These are phyloP conservation scores for Morbakka virulenta DNA, from an alignment of 30 jellyfish, hydroid and myxozoan genomes.

Conservation along the genomic window DNA sequence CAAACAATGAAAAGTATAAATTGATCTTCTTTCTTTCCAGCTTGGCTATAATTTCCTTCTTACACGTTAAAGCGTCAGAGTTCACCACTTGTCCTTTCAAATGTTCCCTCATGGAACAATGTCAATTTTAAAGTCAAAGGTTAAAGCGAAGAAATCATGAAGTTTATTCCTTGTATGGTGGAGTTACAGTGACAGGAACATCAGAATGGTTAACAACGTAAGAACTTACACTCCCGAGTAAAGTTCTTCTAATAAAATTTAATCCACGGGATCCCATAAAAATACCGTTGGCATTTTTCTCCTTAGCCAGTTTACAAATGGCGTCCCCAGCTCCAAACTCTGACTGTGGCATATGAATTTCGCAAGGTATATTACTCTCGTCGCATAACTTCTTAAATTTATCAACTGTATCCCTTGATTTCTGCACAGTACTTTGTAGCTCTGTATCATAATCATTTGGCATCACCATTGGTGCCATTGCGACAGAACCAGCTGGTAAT, in stretches of 20 bases:
- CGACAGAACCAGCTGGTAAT: constrained; percentile 58
- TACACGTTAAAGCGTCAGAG: no score
- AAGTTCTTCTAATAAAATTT: constrained; percentile 44
- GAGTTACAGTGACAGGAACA: constrained; percentile 72
- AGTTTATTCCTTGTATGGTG: constrained; percentile 41
- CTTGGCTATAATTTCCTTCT: no score
- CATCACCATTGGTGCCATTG: constrained; percentile 78
- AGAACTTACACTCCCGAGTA: constrained; percentile 73
- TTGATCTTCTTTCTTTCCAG: no score
- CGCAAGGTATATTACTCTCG: constrained; percentile 25
- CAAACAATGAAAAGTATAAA: no score
- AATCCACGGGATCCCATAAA: constrained; percentile 87
- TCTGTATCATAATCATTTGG: constrained; percentile 73
- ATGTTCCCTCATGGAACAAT: no score
- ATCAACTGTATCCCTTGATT: constrained; percentile 38
- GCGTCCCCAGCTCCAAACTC: constrained; percentile 76
- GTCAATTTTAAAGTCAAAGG: no score
- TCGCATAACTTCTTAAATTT: constrained; percentile 47
- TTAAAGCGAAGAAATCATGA: no score
- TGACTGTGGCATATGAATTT: constrained; percentile 18
- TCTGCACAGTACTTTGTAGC: constrained; percentile 58
- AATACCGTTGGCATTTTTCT: constrained; percentile 58
- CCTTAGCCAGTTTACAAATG: constrained; percentile 64
- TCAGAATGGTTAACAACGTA: constrained; percentile 68
- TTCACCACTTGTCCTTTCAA: no score